Evolutionary conservation across 1,140 invertebrate species (phyloP), one percentile per base, ranked within the genome.

Genomic region (Drosophila kanapiae): DNA sequence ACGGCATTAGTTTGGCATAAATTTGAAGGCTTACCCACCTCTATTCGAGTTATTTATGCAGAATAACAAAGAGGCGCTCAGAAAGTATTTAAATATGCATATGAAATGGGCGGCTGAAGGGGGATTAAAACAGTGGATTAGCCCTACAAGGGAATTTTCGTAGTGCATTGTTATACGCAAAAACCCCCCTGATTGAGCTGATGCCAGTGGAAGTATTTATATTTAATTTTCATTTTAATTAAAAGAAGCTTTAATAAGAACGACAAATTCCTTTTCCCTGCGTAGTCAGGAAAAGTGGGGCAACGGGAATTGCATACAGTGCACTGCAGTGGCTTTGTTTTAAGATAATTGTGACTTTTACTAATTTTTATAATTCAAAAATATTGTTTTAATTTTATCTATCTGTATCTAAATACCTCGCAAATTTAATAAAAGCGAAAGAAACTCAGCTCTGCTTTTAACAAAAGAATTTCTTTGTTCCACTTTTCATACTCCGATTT

Each of bases 1-100:
- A 57, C 80, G 71, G 83, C 71, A 88, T 88, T 87, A 83, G 80
- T 67, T 80, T 49, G 68, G 68, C 77, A 84, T 87, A 88, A 62
- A 88, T 88, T 88, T 60, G 37, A 67, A 71, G 70, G 64, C 49
- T 31, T 14, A 59, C 42, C 59, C 43, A 42, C 31, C 54, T 43
- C 56, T 38, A 14, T 27, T 45, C 37, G 13, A 38, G 53, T 71
- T 86, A 85, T 85, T 81, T 87, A 86, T 86, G 83, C 83, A 68
- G 53, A 51, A 86, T 78, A 78, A 85, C 68, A 86, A 78, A 82
- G 79, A 40, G 75, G 27, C 40, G 47, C 56, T 62, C 58, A 33
- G 35, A 78, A 75, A 79, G 48, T 74, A 75, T 83, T 87, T 82
- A 77, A 87, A 87, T 80, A 67, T 75, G 59, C 53, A 77, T 81